Evolutionary conservation across 1,140 invertebrate genomes (phyloP).

Genomic region (Monochamus saltuarius): DNA sequence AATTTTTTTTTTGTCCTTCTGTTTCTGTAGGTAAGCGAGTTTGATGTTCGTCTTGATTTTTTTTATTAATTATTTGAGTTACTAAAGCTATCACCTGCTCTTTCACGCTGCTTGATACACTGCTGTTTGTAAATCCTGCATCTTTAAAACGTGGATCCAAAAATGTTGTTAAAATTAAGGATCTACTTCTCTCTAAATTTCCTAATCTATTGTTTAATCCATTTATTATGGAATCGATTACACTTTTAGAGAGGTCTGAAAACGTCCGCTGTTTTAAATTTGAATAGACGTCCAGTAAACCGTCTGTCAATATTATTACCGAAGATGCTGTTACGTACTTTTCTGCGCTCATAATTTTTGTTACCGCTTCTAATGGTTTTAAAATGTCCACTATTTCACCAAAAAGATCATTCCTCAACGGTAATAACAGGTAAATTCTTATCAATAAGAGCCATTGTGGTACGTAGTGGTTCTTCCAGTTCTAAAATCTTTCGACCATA

Average conservation of each 20-base stretch:
- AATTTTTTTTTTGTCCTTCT: background rate
- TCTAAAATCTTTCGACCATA: constrained; percentile 38
- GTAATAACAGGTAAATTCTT: constrained; percentile 11
- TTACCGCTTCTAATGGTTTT: constrained; percentile 25
- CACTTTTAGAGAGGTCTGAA: background rate
- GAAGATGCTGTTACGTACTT: constrained; percentile 21
- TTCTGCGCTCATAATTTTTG: constrained; percentile 26
- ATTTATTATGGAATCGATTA: constrained; percentile 12
- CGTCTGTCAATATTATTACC: constrained; percentile 25
- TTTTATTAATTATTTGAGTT: background rate
- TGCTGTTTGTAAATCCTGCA: constrained; percentile 10
- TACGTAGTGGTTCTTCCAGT: constrained; percentile 30
- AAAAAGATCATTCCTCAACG: constrained; percentile 24
- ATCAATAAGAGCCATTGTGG: constrained; percentile 21
- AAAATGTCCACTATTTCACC: constrained; percentile 27
- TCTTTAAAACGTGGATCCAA: constrained; percentile 25
- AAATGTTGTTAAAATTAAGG: constrained; percentile 20
- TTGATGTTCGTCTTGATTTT: background rate
- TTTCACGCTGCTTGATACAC: constrained; percentile 5
- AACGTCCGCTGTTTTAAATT: constrained; percentile 11
- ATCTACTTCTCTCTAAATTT: constrained; percentile 12
- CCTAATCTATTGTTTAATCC: constrained; percentile 20
- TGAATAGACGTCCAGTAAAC: constrained; percentile 15
- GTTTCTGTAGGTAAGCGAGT: background rate
- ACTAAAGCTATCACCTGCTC: background rate